Evolutionary conservation across 2,888 invertebrate genomes (phyloP), one percentile per base, ranked within the genome.

Genomic region (Cephalotes varians): DNA sequence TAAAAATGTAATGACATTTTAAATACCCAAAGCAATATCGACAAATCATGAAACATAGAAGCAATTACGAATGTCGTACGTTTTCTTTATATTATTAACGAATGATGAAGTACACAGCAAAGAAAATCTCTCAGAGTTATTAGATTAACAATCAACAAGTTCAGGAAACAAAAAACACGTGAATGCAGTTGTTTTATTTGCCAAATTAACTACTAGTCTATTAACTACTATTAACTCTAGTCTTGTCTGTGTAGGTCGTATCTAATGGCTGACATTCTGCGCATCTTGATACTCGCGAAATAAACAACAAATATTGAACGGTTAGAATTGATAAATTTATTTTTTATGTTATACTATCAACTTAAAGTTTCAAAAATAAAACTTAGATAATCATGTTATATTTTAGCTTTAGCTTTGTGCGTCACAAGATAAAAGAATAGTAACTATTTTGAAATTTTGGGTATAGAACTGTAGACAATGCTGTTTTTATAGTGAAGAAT

Each of bases 161-260:
- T 34, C 37, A 2, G n/a, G 12, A 40, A 15, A 28, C 28, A 65
- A 37, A 54, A 54, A 37, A 54, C 25, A 64, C 2, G 31, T 1
- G 47, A 77, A 21, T 40, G 28, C 21, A 76, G 64, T 69, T 56
- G 31, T 34, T 44, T 77, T 31, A 71, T 47, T 71, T 47, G 56
- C 31, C 7, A 71, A 34, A 34, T 69, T 54, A 67, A 54, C 37
- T 54, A 58, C 34, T n/a, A n/a, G n/a, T n/a, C n/a, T n/a, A n/a
- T n/a, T n/a, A n/a, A n/a, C n/a, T n/a, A n/a, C n/a, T n/a, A n/a
- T n/a, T n/a, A n/a, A n/a, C 31, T 62, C 18, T 49, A 44, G 15
- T 56, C 15, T 79, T 69, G 56, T 2, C 12, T 44, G 69, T 56
- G 25, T 77, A 71, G 56, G 77, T 56, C 77, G 37, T 34, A 79